A percentile compares a stretch with the other conserved stretches of the same genome.
Conservation (phyloP, 2,888 invertebrate species). For the Callyntrura guangdongensis region DNA sequence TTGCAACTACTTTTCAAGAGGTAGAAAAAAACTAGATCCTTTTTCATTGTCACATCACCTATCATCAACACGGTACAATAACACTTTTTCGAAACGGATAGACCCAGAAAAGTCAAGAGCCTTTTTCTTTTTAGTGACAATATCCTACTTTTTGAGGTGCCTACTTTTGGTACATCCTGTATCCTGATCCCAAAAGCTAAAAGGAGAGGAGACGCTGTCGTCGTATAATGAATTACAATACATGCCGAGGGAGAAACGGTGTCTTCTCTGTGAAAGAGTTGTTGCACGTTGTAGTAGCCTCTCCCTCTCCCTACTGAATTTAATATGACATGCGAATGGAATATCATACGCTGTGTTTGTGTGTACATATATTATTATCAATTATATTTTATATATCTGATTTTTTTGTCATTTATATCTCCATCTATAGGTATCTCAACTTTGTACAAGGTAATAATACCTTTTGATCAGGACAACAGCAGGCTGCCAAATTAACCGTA, state of each 20-base stretch:
- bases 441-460: too few relatives aligned
- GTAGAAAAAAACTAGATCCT: conserved; percentile 30
- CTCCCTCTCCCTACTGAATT: not conserved
- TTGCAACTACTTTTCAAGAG: not conserved
- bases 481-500: conserved; percentile 53
- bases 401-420: too few relatives aligned
- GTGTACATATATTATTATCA: not conserved
- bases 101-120: conserved; percentile 72
- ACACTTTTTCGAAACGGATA: conserved; percentile 65
- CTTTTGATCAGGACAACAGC: conserved; percentile 6
- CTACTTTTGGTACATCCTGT: conserved; percentile 68
- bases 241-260: not conserved
- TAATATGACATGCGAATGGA: too few relatives aligned
- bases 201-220: not conserved
- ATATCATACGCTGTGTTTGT: not conserved
- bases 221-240: not conserved
- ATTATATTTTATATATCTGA: not conserved
- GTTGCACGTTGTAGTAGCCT: not conserved
- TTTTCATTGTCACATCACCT: conserved; percentile 60
- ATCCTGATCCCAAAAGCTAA: conserved; percentile 44
- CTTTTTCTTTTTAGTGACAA: conserved; percentile 51
- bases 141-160: conserved; percentile 64
- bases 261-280: not conserved
- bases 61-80: conserved; percentile 10
- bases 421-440: too few relatives aligned